A percentile compares a stretch with the other conserved stretches of the same genome.
Evolutionary conservation across 2,888 invertebrate species (phyloP).

Genomic region (Petrolisthes cinctipes): DNA sequence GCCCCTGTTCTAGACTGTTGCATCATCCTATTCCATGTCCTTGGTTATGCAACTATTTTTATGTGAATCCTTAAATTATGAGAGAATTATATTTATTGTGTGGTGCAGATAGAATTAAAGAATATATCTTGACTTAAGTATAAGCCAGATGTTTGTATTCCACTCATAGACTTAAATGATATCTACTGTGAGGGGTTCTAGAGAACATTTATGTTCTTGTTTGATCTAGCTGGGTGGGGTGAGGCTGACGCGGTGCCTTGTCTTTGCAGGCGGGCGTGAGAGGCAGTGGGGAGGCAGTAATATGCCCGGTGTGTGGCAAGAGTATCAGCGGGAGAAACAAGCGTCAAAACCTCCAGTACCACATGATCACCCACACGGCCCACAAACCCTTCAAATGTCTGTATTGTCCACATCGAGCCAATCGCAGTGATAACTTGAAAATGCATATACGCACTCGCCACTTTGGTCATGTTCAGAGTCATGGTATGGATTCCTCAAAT

Average conservation of each 20-base stretch:
- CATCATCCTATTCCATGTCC: too few relatives aligned
- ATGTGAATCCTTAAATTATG: too few relatives aligned
- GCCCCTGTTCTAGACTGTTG: too few relatives aligned
- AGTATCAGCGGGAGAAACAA: slow-evolving; percentile 61
- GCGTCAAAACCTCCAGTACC: slow-evolving; percentile 64
- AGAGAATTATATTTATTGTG: too few relatives aligned
- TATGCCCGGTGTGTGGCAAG: slow-evolving; percentile 60
- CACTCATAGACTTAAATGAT: too few relatives aligned
- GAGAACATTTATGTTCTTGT: not conserved
- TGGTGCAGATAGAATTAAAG: too few relatives aligned
- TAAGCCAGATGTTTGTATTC: too few relatives aligned
- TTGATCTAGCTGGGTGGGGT: not conserved
- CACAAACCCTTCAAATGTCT: slow-evolving; percentile 63
- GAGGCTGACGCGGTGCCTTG: slow-evolving; percentile 46
- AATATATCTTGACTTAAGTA: too few relatives aligned
- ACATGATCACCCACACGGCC: slow-evolving; percentile 61
- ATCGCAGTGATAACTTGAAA: slow-evolving; percentile 63
- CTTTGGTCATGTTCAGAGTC: slow-evolving; percentile 22
- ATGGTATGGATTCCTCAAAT: slow-evolving; percentile 1
- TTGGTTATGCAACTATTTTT: too few relatives aligned
- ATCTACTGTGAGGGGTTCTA: not conserved
- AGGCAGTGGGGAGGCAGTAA: slow-evolving; percentile 55
- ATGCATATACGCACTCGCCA: slow-evolving; percentile 52
- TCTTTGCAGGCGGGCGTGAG: slow-evolving; percentile 56
- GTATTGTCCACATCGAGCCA: slow-evolving; percentile 61